A percentile compares a stretch with the other conserved stretches of the same genome.
Evolutionary conservation across 2,113 vertebrate species (phyloP).

Genomic region (Struthio camelus): DNA sequence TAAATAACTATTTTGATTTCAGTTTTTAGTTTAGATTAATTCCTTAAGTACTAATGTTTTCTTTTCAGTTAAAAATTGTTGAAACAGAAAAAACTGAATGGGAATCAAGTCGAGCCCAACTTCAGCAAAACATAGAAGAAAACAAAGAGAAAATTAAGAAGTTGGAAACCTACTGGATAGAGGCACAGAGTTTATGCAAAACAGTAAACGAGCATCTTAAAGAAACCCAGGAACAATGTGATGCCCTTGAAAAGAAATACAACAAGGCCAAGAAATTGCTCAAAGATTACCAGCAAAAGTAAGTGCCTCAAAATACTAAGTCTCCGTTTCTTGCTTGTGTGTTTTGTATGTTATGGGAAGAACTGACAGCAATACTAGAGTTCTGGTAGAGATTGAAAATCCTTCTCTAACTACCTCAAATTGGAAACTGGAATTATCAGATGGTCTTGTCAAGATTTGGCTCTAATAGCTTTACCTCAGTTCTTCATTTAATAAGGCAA

Average conservation of each 20-base stretch:
- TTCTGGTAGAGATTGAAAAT: background rate
- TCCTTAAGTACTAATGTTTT: conserved; percentile 2
- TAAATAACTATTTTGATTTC: background rate
- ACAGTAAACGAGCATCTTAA: conserved; percentile 86
- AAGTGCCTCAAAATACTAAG: conserved; percentile 45
- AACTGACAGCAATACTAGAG: background rate
- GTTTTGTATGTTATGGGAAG: background rate
- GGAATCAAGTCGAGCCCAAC: conserved; percentile 79
- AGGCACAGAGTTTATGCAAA: conserved; percentile 89
- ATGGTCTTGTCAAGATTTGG: background rate
- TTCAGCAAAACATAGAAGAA: conserved; percentile 85
- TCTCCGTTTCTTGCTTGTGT: background rate
- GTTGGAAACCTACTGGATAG: conserved; percentile 89
- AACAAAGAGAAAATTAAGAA: conserved; percentile 86
- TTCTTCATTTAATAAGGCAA: background rate
- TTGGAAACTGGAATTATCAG: background rate
- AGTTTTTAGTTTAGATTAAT: conserved; percentile 17
- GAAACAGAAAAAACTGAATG: conserved; percentile 81
- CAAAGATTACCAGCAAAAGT: conserved; percentile 94
- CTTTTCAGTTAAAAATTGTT: conserved; percentile 77
- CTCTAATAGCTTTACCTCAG: background rate
- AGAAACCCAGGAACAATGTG: conserved; percentile 87
- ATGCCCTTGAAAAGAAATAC: conserved; percentile 91
- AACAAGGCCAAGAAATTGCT: conserved; percentile 91
- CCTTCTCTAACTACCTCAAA: background rate